These are phyloP conservation scores for Iguana delicatissima DNA, from an alignment of 2,797 vertebrate genomes.

Conservation along the genomic window DNA sequence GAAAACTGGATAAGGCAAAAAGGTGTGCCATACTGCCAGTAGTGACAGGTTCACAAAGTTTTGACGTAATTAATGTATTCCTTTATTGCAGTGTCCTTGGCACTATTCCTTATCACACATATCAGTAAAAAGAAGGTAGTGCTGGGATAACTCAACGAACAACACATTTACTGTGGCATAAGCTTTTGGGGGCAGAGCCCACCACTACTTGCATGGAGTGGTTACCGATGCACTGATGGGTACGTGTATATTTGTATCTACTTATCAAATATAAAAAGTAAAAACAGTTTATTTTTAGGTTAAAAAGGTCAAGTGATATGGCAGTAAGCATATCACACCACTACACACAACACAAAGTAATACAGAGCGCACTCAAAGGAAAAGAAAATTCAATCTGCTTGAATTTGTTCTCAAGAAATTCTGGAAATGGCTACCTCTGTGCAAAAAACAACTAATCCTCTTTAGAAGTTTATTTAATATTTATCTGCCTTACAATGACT, in stretches of 20 bases:
- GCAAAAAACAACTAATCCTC: not conserved
- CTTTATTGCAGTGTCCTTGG: slow-evolving; percentile 70
- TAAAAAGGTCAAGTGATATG: not conserved
- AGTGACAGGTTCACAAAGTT: slow-evolving; percentile 53
- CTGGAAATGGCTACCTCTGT: not conserved
- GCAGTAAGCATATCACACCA: not conserved
- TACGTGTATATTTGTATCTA: not conserved
- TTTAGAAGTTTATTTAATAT: not conserved
- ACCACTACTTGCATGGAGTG: not conserved
- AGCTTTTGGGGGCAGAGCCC: not conserved
- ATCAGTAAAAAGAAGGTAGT: slow-evolving; percentile 33
- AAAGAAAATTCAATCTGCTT: not conserved
- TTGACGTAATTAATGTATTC: slow-evolving; percentile 58
- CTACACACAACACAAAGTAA: not conserved
- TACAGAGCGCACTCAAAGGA: not conserved
- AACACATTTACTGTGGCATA: not conserved
- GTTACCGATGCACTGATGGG: not conserved
- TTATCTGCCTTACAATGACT: not conserved
- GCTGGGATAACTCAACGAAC: not conserved
- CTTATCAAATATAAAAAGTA: not conserved
- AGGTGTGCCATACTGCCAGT: slow-evolving; percentile 51
- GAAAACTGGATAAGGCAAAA: slow-evolving; percentile 39
- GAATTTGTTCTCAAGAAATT: not conserved
- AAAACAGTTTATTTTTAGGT: not conserved
- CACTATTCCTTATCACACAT: slow-evolving; percentile 54